Evolutionary conservation across 2,888 invertebrate species (phyloP).

Genomic region (Odontocolon sp.): DNA sequence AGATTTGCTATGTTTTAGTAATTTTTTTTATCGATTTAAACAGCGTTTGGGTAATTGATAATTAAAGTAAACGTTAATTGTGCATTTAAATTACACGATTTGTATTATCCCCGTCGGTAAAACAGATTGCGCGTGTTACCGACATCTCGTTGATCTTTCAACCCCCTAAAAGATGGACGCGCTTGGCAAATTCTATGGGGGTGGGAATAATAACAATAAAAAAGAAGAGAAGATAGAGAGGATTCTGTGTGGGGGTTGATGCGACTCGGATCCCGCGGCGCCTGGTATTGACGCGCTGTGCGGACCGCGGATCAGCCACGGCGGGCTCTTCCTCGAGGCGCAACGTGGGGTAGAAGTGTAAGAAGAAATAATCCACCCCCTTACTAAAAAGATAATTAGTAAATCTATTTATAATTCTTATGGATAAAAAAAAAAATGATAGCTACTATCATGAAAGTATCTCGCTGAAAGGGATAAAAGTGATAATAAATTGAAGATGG

Average conservation of each 20-base stretch:
- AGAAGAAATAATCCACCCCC: background rate
- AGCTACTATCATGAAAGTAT: background rate
- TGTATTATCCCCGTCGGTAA: too few species aligned
- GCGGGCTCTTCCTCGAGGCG: slow-evolving; percentile 19
- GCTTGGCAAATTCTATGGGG: background rate
- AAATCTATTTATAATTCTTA: too few species aligned
- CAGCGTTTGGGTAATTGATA: too few species aligned
- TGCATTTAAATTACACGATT: too few species aligned
- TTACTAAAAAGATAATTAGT: background rate
- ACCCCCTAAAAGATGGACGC: background rate
- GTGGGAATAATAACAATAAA: background rate
- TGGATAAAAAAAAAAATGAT: background rate
- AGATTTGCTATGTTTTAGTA: too few species aligned
- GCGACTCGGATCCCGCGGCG: slow-evolving; percentile 15
- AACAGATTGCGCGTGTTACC: too few species aligned
- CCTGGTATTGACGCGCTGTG: slow-evolving; percentile 53
- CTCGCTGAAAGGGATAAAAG: background rate
- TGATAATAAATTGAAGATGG: slow-evolving; percentile 19
- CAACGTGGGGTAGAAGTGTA: too few species aligned
- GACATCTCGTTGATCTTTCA: background rate
- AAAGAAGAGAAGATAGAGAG: background rate
- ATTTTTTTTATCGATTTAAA: too few species aligned
- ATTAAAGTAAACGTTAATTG: too few species aligned
- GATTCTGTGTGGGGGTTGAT: background rate
- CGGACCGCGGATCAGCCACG: slow-evolving; percentile 18